Percentiles rank a stretch among this genome's conserved stretches.
These are phyloP conservation scores for Endomychus coccineus DNA, from an alignment of 2,888 invertebrate genomes.

Conservation along the genomic window DNA sequence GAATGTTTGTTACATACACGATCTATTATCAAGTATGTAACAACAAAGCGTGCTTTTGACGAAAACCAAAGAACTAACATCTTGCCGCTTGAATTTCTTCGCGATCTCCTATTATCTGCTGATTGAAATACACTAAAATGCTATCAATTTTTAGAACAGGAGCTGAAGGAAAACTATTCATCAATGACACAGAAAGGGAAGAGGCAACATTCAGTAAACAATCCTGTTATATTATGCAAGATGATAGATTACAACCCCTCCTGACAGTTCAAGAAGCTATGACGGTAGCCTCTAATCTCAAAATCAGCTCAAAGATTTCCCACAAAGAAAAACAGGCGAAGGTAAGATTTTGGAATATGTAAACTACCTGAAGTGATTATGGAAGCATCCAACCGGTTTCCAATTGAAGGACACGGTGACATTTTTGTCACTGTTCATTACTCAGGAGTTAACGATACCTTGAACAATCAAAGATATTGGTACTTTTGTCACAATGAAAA, in stretches of 20 bases:
- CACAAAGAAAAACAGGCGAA: constrained; percentile 55
- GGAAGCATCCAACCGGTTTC: neutral
- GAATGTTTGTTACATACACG: no score
- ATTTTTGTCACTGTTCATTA: no score
- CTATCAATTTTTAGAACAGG: constrained; percentile 39
- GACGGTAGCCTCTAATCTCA: constrained; percentile 78
- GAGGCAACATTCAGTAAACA: constrained; percentile 62
- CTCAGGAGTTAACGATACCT: no score
- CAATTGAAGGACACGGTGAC: neutral
- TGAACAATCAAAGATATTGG: no score
- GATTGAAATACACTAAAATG: no score
- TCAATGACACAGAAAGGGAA: constrained; percentile 65
- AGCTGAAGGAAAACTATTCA: constrained; percentile 58
- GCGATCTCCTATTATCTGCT: no score
- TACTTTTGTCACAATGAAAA: no score
- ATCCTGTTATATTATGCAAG: constrained; percentile 87
- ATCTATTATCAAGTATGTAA: no score
- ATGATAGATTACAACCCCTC: constrained; percentile 71
- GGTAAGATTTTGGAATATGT: constrained; percentile 50
- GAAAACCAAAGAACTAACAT: no score
- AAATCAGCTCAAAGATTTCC: constrained; percentile 61
- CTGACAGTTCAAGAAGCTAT: constrained; percentile 82
- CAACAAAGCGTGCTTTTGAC: no score
- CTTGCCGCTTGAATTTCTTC: no score
- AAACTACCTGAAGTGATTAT: no score